Evolutionary conservation across 2,888 invertebrate genomes (phyloP).

Genomic region (Choristoneura rosaceana): DNA sequence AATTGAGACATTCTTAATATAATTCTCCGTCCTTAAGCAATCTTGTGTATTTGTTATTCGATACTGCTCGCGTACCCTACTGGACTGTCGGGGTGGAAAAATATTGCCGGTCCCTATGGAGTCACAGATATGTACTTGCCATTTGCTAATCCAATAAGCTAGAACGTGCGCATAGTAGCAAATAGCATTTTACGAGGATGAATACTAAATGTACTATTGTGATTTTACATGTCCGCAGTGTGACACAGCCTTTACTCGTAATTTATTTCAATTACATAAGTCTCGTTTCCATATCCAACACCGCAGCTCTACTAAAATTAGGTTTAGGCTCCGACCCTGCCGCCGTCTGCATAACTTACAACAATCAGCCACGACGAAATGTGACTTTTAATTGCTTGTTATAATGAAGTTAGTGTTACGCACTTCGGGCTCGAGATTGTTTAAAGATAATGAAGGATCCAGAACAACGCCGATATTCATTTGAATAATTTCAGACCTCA

Average conservation of each 20-base stretch:
- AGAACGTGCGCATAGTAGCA: not conserved
- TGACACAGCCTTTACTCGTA: not conserved
- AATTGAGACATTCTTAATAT: not conserved
- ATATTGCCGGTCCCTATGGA: not conserved
- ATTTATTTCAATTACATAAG: not conserved
- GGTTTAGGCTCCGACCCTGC: not conserved
- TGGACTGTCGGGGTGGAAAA: not conserved
- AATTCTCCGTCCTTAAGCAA: no score
- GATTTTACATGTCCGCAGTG: no score
- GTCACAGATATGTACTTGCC: not conserved
- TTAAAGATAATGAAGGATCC: slow-evolving; percentile 1
- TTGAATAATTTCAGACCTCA: slow-evolving; percentile 10
- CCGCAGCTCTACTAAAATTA: slow-evolving; percentile 3
- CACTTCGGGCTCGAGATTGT: slow-evolving; percentile 1
- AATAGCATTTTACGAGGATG: no score
- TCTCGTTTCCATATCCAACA: slow-evolving; percentile 6
- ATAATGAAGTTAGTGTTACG: slow-evolving; percentile 10
- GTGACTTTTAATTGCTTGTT: slow-evolving; percentile 31
- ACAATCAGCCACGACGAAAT: slow-evolving; percentile 5
- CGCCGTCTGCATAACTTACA: slow-evolving; percentile 11
- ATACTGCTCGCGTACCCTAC: not conserved
- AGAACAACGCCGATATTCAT: slow-evolving; percentile 8
- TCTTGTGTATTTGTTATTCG: not conserved
- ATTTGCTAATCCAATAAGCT: not conserved
- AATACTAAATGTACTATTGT: no score